Conservation (phyloP, 2,888 invertebrate species). For the Lepidochrysops patricia region DNA sequence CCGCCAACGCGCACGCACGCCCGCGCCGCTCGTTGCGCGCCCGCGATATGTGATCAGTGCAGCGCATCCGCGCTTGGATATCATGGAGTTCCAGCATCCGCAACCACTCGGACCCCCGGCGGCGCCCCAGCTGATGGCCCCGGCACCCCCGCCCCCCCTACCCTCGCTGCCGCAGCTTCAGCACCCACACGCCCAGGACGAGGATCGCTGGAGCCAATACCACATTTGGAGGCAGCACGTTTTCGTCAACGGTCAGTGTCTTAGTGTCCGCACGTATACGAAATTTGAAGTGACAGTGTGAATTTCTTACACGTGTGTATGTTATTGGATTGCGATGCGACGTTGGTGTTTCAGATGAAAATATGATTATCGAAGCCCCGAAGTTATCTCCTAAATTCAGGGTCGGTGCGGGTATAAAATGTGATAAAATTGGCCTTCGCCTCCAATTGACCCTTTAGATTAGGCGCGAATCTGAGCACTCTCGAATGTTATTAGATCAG, state of each 20-base stretch:
- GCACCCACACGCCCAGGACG: conserved; percentile 76
- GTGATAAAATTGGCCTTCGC: conserved; percentile 14
- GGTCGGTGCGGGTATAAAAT: neutral
- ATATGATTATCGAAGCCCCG: neutral
- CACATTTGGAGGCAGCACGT: conserved; percentile 88
- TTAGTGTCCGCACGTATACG: neutral
- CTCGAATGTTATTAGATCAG: conserved; percentile 19
- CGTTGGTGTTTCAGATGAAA: neutral
- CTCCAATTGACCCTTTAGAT: neutral
- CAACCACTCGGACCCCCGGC: conserved; percentile 77
- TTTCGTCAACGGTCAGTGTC: conserved; percentile 82
- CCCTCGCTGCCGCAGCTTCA: conserved; percentile 78
- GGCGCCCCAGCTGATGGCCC: conserved; percentile 77
- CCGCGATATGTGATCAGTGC: conserved; percentile 58
- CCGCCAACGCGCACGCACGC: conserved; percentile 42
- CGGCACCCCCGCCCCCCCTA: conserved; percentile 75
- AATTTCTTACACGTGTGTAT: neutral
- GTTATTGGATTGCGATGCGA: neutral
- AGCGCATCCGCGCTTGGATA: conserved; percentile 30
- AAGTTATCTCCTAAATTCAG: conserved; percentile 1
- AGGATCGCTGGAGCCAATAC: conserved; percentile 83
- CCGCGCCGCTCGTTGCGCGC: conserved; percentile 40
- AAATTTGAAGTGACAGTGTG: neutral
- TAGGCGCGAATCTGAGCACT: conserved; percentile 8
- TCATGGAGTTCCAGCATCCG: conserved; percentile 69